Base-by-base conservation (phyloP, 1,140 invertebrate genomes). In the Vanessa atalanta region DNA sequence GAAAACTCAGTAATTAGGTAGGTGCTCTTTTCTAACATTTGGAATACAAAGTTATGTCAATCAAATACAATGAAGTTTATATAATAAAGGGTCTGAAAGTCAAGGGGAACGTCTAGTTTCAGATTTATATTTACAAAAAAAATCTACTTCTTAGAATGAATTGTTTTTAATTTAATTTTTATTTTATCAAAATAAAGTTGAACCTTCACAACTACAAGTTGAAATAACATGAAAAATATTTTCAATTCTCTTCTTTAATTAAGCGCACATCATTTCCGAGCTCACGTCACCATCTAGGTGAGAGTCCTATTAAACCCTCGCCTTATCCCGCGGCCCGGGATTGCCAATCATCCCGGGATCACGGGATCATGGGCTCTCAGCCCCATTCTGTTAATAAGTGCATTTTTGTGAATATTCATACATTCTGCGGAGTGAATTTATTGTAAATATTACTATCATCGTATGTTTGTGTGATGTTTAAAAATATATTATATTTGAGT, bases 291-390 rank as follows among this genome's bases (percentile, higher is more conserved):
- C 72, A 69, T 61, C 67, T 75, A 70, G 67, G 74, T 70, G 53
- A 65, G 77, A 75, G 83, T 86, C 75, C 79, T 65, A 84, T 86
- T 84, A 85, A 87, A 81, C 78, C 60, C 76, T 69, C 74, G 79
- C 74, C 71, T 82, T 82, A 82, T 79, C 76, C 75, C 74, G 64
- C 53, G 63, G 51, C 65, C 57, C 69, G 68, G 76, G 63, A 84
- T 86, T 88, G 88, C 86, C 88, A 88, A 87, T 90, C 87, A 90
- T 83, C 81, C 82, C 76, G 81, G 82, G 83, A 88, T 88, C 86
- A 80, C 77, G 79, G 79, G 76, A 81, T 83, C 81, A 76, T 67
- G 70, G 65, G 66, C 70, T 73, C 73, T 66, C 60, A 31, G 57
- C 61, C 61, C 75, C 75, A 73, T 72, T 70, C 74, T 55, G 75